phyloP scores from a whole-genome alignment of 2,888 invertebrate species.

The Eumacrocentrus americanus region DNA sequence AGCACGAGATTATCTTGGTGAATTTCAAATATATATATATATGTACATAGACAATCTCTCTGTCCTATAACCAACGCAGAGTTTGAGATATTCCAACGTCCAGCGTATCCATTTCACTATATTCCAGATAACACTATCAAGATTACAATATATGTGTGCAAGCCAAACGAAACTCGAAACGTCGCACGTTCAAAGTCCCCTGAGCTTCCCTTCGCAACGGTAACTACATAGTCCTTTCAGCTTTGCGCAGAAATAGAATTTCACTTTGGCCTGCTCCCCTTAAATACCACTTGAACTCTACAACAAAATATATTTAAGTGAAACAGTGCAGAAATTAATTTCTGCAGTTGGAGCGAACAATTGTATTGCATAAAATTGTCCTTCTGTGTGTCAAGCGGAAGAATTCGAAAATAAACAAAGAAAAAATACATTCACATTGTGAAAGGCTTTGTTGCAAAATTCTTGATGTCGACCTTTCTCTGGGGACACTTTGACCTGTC shows the following conservation, averaged over 20 bases:
- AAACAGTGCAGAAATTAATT: background rate
- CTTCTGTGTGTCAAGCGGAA: no score
- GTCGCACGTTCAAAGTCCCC: background rate
- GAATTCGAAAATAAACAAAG: background rate
- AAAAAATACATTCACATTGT: background rate
- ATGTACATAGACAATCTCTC: slow-evolving; percentile 2
- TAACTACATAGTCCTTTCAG: background rate
- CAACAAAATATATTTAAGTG: background rate
- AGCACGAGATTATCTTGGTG: slow-evolving; percentile 20
- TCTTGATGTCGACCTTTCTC: background rate
- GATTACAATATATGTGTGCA: slow-evolving; percentile 1
- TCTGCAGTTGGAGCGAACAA: no score
- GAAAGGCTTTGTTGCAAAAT: background rate
- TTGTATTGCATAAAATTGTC: no score
- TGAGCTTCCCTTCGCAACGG: background rate
- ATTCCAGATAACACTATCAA: slow-evolving; percentile 16
- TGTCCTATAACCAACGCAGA: background rate
- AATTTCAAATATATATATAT: slow-evolving; percentile 23
- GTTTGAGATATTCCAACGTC: slow-evolving; percentile 10
- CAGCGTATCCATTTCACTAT: slow-evolving; percentile 15
- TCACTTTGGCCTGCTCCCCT: background rate
- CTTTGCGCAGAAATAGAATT: background rate
- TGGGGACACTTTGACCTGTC: no score
- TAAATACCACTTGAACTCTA: background rate
- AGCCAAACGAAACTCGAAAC: background rate